Conservation (phyloP, 2,113 vertebrate genomes). For the Pteruthius melanotis region DNA sequence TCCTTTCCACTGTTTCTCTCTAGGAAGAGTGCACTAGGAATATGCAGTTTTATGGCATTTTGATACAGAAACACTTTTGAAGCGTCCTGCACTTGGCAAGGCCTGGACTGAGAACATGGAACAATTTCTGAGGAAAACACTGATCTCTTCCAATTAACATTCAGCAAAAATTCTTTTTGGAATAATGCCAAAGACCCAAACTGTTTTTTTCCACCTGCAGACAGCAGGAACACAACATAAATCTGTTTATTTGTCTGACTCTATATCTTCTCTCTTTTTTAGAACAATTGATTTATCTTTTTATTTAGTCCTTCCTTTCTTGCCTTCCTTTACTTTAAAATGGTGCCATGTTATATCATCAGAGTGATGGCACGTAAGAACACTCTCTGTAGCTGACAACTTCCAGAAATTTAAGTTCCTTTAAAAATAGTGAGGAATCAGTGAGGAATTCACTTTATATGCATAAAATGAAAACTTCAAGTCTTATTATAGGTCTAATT, state of each 20-base stretch:
- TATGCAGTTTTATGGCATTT: not conserved
- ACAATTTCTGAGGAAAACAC: not conserved
- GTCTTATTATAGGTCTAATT: not conserved
- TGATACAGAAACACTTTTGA: not conserved
- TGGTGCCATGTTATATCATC: not conserved
- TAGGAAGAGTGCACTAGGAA: not conserved
- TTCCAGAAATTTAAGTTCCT: not conserved
- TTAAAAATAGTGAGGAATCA: not conserved
- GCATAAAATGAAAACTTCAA: not conserved
- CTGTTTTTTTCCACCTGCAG: not conserved
- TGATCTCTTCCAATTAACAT: not conserved
- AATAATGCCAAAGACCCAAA: not conserved
- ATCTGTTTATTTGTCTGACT: not conserved
- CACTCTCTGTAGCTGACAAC: fast-evolving
- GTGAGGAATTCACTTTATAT: not conserved
- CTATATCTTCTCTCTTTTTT: not conserved
- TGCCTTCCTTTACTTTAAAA: not conserved
- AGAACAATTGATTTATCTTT: fast-evolving
- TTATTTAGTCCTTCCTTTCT: not conserved
- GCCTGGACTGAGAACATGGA: not conserved
- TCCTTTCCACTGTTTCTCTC: not conserved
- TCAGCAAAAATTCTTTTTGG: not conserved
- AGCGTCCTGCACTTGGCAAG: fast-evolving
- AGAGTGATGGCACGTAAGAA: not conserved
- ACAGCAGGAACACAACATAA: not conserved